Conservation (phyloP, 2,888 invertebrate species). For the Oligia fasciuncula region DNA sequence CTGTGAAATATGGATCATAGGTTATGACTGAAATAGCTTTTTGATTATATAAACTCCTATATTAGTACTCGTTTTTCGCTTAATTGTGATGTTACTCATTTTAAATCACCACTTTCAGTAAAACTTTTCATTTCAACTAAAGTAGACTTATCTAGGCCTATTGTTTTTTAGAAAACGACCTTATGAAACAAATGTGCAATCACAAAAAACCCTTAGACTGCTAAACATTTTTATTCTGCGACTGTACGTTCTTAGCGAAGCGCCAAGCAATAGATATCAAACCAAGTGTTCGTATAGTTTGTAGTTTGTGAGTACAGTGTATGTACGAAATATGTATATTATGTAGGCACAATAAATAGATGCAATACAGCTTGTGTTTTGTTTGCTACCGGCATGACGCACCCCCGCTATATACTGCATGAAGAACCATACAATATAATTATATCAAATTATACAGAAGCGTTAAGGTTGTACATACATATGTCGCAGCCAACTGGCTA, state of each 20-base stretch:
- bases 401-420: conserved; percentile 69
- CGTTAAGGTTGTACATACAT: background rate
- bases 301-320: conserved; percentile 51
- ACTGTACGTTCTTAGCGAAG: background rate
- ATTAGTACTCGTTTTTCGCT: background rate
- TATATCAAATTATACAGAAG: background rate
- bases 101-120: background rate
- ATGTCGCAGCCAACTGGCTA: too few species aligned
- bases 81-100: background rate
- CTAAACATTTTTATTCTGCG: background rate
- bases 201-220: background rate
- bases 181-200: background rate
- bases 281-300: conserved; percentile 22
- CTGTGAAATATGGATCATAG: background rate
- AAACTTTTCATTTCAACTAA: background rate
- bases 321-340: conserved; percentile 67
- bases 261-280: background rate
- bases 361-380: conserved; percentile 80
- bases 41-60: background rate
- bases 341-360: conserved; percentile 78
- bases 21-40: background rate
- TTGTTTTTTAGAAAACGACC: background rate
- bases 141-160: too few species aligned
- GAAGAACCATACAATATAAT: conserved; percentile 4
- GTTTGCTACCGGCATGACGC: conserved; percentile 80